phyloP scores from a whole-genome alignment of 1,140 invertebrate genomes.

The Gryllus bimaculatus region DNA sequence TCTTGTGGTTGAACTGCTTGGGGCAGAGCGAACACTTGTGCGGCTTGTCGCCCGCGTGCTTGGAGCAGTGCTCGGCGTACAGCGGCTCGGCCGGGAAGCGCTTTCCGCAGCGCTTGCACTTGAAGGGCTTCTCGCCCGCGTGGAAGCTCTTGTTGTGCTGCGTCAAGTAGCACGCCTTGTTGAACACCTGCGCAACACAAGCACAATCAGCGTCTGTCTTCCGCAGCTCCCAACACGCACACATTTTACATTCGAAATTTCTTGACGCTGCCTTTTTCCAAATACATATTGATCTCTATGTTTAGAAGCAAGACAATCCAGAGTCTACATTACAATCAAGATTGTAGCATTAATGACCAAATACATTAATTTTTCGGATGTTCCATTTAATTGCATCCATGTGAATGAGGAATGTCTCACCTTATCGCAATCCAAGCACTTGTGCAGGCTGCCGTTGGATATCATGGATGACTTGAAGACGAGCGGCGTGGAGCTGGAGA shows the following conservation, averaged over 20 bases:
- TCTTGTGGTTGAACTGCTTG: conserved; percentile 86
- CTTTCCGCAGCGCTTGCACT: conserved; percentile 75
- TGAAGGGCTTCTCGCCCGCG: conserved; percentile 73
- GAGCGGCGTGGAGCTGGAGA: conserved; percentile 8
- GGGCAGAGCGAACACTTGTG: conserved; percentile 81
- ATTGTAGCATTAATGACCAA: too few species aligned
- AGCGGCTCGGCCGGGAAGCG: conserved; percentile 57
- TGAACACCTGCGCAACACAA: conserved; percentile 44
- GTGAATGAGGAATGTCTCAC: neutral
- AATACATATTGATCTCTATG: too few species aligned
- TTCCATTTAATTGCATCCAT: too few species aligned
- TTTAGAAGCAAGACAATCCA: too few species aligned
- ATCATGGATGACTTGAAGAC: conserved; percentile 28
- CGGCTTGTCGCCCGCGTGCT: conserved; percentile 75
- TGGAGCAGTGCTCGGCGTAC: conserved; percentile 55
- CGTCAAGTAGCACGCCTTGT: conserved; percentile 76
- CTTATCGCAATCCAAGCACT: conserved; percentile 51
- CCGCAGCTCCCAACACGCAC: conserved; percentile 50
- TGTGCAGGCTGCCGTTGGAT: conserved; percentile 38
- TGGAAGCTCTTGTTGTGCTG: conserved; percentile 87
- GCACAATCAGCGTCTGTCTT: conserved; percentile 36
- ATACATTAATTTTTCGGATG: too few species aligned
- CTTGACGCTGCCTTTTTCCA: too few species aligned
- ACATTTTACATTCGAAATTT: too few species aligned
- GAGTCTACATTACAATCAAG: too few species aligned